phyloP scores from a whole-genome alignment of 2,888 invertebrate genomes.

The Tenodera sinensis region DNA sequence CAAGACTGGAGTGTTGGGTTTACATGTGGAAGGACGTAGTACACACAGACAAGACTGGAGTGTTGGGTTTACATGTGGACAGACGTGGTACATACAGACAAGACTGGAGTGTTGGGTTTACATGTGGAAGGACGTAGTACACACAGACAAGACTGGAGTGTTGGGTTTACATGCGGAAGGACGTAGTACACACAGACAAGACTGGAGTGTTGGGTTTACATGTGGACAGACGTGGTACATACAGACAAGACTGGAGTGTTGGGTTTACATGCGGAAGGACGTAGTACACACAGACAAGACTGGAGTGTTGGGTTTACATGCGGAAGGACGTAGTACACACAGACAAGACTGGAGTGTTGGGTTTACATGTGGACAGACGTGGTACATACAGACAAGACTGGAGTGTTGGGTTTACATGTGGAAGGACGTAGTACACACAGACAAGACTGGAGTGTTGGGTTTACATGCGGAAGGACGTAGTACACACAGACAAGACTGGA shows the following conservation, averaged over 20 bases:
- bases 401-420: neutral
- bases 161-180: conserved; percentile 5
- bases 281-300: neutral
- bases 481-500: neutral
- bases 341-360: neutral
- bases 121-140: no score
- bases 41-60: neutral
- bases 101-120: neutral
- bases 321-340: no score
- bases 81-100: no score
- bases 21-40: no score
- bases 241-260: neutral
- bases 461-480: no score
- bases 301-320: neutral
- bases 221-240: no score
- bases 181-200: neutral
- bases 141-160: neutral
- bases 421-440: no score
- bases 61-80: neutral
- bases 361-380: no score
- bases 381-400: neutral
- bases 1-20: neutral
- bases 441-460: neutral
- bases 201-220: neutral
- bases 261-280: conserved; percentile 10